Evolutionary conservation across 2,888 invertebrate species (phyloP).

Genomic region (Troglohyphantes excavatus): DNA sequence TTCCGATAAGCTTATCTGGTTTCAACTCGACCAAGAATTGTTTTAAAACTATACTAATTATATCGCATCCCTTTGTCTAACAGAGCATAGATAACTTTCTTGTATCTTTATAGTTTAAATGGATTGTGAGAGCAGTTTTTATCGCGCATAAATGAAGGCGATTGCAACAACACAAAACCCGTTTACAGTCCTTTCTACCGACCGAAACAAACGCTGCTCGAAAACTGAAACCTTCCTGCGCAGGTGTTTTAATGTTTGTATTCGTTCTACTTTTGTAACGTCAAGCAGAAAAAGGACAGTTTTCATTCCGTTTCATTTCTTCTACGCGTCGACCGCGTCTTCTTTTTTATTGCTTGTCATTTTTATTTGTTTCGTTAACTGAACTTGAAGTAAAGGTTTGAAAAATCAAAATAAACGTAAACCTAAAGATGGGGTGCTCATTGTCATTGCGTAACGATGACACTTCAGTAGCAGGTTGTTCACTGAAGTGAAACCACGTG

Average conservation of each 20-base stretch:
- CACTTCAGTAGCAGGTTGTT: background rate
- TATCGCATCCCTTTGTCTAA: constrained; percentile 1
- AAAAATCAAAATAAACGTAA: too few species aligned
- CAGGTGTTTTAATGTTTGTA: background rate
- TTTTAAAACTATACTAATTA: background rate
- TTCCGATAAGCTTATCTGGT: too few species aligned
- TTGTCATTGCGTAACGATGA: background rate
- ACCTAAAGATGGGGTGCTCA: too few species aligned
- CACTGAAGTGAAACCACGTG: background rate
- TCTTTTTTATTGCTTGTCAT: background rate
- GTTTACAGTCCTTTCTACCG: background rate
- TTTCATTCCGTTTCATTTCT: background rate
- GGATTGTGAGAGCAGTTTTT: background rate
- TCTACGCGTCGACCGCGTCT: background rate
- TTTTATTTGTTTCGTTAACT: too few species aligned
- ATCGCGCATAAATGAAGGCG: background rate
- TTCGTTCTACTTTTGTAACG: background rate
- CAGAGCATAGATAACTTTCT: background rate
- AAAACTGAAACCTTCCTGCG: background rate
- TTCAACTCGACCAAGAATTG: background rate
- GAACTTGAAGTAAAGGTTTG: too few species aligned
- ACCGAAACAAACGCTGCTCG: too few species aligned
- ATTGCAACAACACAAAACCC: background rate
- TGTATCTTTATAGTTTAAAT: background rate
- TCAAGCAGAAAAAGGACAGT: background rate